Percentiles rank a stretch among this genome's conserved stretches.
These are phyloP conservation scores for Heteromurus nitidus DNA, from an alignment of 2,888 invertebrate species.

Conservation along the genomic window DNA sequence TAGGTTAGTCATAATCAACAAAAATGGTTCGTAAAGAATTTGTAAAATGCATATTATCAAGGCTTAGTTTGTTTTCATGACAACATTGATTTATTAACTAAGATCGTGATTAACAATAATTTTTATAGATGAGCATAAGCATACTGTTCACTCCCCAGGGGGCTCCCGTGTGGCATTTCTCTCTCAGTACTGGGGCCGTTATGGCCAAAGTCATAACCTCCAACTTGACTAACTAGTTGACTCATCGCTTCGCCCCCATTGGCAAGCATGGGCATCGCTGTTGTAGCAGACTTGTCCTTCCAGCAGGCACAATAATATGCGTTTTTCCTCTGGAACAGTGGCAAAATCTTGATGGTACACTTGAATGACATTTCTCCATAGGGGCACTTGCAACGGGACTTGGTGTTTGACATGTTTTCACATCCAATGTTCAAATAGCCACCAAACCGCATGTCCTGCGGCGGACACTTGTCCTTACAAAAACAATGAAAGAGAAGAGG, in stretches of 20 bases:
- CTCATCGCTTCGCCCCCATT: background rate
- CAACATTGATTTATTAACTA: too few species aligned
- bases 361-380: conserved; percentile 37
- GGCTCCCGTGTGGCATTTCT: conserved; percentile 1
- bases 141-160: conserved; percentile 13
- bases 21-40: too few species aligned
- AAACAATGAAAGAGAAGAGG: conserved; percentile 36
- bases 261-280: background rate
- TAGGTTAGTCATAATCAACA: too few species aligned
- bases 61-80: too few species aligned
- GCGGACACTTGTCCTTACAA: conserved; percentile 40
- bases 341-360: conserved; percentile 34
- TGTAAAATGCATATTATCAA: too few species aligned
- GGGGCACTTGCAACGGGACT: conserved; percentile 48
- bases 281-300: too few species aligned
- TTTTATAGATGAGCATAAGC: conserved; percentile 15
- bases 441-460: conserved; percentile 21
- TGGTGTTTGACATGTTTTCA: conserved; percentile 40
- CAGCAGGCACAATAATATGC: conserved; percentile 51
- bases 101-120: too few species aligned
- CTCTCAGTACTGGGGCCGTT: background rate
- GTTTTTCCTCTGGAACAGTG: conserved; percentile 26
- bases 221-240: too few species aligned
- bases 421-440: conserved; percentile 30
- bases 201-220: conserved; percentile 25